Conservation (phyloP, 1,140 invertebrate genomes). For the Nebria ingens region DNA sequence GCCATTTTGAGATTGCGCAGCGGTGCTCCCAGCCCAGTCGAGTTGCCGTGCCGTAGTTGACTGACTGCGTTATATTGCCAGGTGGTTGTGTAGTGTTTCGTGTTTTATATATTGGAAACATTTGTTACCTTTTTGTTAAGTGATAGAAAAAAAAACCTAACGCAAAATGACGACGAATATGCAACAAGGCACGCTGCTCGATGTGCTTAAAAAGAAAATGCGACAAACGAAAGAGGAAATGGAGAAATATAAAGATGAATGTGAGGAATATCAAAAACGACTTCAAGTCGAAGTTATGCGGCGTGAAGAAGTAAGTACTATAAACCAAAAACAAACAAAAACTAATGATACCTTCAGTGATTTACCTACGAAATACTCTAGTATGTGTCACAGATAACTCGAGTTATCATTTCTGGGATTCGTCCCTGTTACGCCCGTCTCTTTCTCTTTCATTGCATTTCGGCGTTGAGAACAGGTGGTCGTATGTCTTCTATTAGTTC, state of each 20-base stretch:
- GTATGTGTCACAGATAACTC: too few relatives aligned
- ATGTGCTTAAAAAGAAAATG: constrained; percentile 99
- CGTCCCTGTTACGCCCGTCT: neutral
- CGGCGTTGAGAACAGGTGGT: neutral
- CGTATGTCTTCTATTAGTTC: neutral
- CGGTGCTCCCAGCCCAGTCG: neutral
- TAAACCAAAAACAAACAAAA: too few relatives aligned
- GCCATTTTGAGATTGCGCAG: constrained; percentile 7
- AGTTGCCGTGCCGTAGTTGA: neutral
- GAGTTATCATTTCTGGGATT: neutral
- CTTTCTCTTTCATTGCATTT: neutral
- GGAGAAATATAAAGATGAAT: constrained; percentile 94
- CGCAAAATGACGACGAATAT: constrained; percentile 76
- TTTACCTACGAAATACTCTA: neutral
- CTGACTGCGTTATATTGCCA: neutral
- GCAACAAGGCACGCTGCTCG: constrained; percentile 77
- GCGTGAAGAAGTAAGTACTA: constrained; percentile 95
- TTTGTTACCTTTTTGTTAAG: neutral
- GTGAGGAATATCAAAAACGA: constrained; percentile 83
- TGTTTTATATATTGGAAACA: constrained; percentile 13
- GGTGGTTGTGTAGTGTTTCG: neutral
- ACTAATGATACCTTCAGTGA: neutral
- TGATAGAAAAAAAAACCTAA: constrained; percentile 32
- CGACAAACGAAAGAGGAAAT: constrained; percentile 94
- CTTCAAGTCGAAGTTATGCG: constrained; percentile 82